Evolutionary conservation across 1,140 invertebrate species (phyloP).

Genomic region (Drosophila ohnishii): DNA sequence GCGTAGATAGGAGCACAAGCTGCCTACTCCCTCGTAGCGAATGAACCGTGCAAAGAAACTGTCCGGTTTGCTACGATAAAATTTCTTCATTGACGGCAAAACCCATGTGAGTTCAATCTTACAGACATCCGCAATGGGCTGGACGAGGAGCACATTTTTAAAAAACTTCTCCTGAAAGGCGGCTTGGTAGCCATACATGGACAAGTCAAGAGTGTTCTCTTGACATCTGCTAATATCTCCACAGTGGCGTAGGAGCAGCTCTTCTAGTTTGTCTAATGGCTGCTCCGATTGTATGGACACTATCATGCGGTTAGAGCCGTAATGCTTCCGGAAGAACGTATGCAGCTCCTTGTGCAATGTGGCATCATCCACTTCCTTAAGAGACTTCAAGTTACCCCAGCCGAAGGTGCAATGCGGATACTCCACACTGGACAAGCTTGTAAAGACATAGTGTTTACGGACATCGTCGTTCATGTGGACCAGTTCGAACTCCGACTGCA

Average conservation of each 20-base stretch:
- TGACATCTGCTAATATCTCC: conserved; percentile 86
- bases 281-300: conserved; percentile 91
- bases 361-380: conserved; percentile 88
- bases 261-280: conserved; percentile 88
- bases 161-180: conserved; percentile 88
- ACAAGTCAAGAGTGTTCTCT: conserved; percentile 85
- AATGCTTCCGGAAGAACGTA: conserved; percentile 91
- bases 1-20: conserved; percentile 91
- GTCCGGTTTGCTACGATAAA: conserved; percentile 91
- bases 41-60: conserved; percentile 91
- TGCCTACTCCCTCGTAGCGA: conserved; percentile 95
- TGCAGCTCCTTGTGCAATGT: conserved; percentile 87
- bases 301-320: conserved; percentile 95
- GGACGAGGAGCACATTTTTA: conserved; percentile 89
- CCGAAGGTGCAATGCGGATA: conserved; percentile 92
- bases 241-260: conserved; percentile 86
- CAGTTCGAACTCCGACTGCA: conserved; percentile 89
- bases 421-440: conserved; percentile 86
- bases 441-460: conserved; percentile 88
- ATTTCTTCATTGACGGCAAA: conserved; percentile 86
- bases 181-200: conserved; percentile 74
- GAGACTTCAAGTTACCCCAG: conserved; percentile 91
- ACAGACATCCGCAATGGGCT: conserved; percentile 88
- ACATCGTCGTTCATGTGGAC: conserved; percentile 67
- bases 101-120: conserved; percentile 91